phyloP scores from a whole-genome alignment of 2,797 vertebrate genomes.

The Trichosurus vulpecula region DNA sequence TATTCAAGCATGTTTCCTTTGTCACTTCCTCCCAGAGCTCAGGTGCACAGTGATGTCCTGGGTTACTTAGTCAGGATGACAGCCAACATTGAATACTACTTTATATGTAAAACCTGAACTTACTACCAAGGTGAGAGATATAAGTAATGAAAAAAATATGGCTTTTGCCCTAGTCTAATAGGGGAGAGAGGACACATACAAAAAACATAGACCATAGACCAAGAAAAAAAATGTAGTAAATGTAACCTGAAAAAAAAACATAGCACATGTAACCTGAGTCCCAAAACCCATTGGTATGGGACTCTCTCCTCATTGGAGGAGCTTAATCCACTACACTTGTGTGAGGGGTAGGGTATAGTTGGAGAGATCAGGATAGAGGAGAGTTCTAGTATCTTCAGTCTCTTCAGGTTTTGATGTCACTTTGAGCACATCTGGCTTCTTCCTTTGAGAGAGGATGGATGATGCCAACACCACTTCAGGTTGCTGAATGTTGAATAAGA shows the following conservation, averaged over 20 bases:
- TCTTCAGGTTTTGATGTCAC: not conserved
- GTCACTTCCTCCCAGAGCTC: not conserved
- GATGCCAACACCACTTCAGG: not conserved
- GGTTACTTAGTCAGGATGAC: not conserved
- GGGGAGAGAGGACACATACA: not conserved
- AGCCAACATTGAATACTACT: not conserved
- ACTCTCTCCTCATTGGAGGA: not conserved
- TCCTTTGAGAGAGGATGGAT: not conserved
- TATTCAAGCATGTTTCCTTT: not conserved
- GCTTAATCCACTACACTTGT: not conserved
- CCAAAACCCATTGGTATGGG: not conserved
- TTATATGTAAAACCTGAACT: not conserved
- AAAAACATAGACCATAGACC: not conserved
- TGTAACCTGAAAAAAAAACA: not conserved
- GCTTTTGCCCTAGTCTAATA: not conserved
- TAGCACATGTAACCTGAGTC: not conserved
- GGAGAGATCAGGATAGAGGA: not conserved
- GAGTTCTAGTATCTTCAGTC: not conserved
- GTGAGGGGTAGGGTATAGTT: not conserved
- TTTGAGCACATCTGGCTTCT: not conserved
- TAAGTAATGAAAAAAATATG: not conserved
- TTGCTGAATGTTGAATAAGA: not conserved
- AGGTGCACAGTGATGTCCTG: not conserved
- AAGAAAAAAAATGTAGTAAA: not conserved
- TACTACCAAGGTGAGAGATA: not conserved